Evolutionary conservation across 2,797 vertebrate genomes (phyloP), one percentile per base, ranked within the genome.

Genomic region (Anableps anableps): DNA sequence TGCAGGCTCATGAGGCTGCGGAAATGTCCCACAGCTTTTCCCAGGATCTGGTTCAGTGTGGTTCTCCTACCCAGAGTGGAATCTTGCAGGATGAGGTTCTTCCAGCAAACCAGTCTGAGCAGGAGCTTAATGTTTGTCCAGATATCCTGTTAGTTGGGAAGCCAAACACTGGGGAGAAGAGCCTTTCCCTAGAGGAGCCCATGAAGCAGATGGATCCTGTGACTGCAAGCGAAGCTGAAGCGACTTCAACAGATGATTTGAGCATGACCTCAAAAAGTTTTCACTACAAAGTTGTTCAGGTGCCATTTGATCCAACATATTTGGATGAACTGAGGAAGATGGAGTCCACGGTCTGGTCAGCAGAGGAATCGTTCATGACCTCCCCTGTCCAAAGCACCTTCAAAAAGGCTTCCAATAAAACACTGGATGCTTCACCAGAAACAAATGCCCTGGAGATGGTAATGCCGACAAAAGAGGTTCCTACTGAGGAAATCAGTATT

Each of bases 281-380:
- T 31, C 79, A 80, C 7, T 92, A 90, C 38, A 92, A 95, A 86
- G 91, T 91, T 0, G 78, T 93, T 11, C 88, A 89, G n/a, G 66
- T 95, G 70, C 94, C 94, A 0, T 94, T 95, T n/a, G 90, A 95
- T 43, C 31, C 90, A 0, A 88, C 88, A 50, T 92, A 92, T 76
- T 82, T 94, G 79, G 91, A 95, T 36, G 91, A 95, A 64, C 83
- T 95, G 53, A 88, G 83, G 70, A 93, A 90, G 85, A 91, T 94
- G 77, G 95, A 96, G 51, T 91, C 94, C 8, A 90, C 91, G 0
- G 89, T 95, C 71, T 96, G 95, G 96, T 96, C 96, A 0, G 43
- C 88, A 23, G 94, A 92, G 5, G 90, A 96, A 16, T 93, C 94
- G 7, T 81, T 93, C 50, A 74, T 92, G 17, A 87, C 93, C 0